Conservation (phyloP, 2,113 vertebrate species). For the Tetrax tetrax region DNA sequence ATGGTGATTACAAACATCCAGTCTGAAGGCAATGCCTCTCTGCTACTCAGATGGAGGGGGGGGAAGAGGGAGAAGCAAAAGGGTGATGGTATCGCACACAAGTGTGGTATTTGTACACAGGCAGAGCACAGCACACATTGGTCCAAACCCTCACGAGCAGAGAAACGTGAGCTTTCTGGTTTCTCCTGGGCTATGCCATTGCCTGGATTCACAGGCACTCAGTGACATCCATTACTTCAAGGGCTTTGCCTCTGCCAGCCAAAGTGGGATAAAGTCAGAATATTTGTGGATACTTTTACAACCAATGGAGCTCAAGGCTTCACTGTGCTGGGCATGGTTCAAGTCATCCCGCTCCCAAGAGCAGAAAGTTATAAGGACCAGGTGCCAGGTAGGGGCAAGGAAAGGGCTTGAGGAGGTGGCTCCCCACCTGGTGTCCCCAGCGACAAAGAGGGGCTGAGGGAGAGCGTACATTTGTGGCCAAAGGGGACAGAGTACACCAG, state of each 20-base stretch:
- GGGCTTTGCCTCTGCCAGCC: neutral
- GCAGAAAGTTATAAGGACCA: neutral
- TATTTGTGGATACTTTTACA: neutral
- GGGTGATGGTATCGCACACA: neutral
- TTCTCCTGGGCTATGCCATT: neutral
- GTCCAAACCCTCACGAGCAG: neutral
- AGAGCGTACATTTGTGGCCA: neutral
- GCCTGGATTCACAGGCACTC: neutral
- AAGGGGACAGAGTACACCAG: neutral
- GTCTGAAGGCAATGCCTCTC: neutral
- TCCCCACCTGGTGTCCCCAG: too few species aligned
- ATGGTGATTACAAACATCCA: neutral
- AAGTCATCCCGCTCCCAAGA: neutral
- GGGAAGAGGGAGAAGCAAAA: neutral
- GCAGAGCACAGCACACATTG: neutral
- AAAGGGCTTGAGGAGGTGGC: neutral
- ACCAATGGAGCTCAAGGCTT: neutral
- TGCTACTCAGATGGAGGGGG: neutral
- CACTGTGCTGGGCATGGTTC: neutral
- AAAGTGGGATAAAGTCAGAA: neutral
- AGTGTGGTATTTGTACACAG: neutral
- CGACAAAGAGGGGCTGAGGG: neutral
- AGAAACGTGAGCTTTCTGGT: neutral
- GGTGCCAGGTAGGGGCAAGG: fast-evolving
- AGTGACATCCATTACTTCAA: neutral